Conservation (phyloP, 2,113 vertebrate species). For the Ploceus nigricollis region DNA sequence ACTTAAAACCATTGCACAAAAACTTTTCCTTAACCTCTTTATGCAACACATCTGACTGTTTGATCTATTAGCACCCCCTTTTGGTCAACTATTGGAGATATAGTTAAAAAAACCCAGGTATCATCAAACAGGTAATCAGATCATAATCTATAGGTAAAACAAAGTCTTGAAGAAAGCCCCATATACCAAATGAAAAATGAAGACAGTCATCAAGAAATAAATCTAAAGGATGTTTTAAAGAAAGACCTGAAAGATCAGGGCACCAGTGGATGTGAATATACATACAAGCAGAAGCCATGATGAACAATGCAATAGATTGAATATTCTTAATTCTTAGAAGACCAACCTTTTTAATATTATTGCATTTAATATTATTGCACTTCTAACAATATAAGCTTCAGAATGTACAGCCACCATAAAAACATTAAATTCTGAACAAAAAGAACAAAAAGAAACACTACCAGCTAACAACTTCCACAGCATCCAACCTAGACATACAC, state of each 20-base stretch:
- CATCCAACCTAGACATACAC: background rate
- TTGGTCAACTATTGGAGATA: conserved; percentile 41
- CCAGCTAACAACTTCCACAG: background rate
- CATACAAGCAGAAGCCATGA: fast-evolving
- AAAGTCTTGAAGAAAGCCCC: background rate
- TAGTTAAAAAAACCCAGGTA: background rate
- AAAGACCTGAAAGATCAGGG: background rate
- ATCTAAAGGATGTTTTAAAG: background rate
- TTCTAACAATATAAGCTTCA: background rate
- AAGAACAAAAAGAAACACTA: background rate
- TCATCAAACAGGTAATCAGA: background rate
- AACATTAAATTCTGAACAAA: background rate
- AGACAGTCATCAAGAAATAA: background rate
- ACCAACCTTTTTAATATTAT: background rate
- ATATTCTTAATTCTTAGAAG: background rate
- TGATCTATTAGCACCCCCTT: conserved; percentile 64
- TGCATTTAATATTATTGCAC: background rate
- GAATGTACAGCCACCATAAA: background rate
- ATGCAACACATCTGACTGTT: conserved; percentile 2
- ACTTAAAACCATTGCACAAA: background rate
- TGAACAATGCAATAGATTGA: background rate
- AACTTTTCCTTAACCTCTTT: background rate
- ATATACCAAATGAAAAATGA: background rate
- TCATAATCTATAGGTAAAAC: background rate
- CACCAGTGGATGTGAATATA: background rate